A percentile compares a stretch with the other conserved stretches of the same genome.
Evolutionary conservation across 2,113 vertebrate species (phyloP).

Genomic region (Carassius carassius): DNA sequence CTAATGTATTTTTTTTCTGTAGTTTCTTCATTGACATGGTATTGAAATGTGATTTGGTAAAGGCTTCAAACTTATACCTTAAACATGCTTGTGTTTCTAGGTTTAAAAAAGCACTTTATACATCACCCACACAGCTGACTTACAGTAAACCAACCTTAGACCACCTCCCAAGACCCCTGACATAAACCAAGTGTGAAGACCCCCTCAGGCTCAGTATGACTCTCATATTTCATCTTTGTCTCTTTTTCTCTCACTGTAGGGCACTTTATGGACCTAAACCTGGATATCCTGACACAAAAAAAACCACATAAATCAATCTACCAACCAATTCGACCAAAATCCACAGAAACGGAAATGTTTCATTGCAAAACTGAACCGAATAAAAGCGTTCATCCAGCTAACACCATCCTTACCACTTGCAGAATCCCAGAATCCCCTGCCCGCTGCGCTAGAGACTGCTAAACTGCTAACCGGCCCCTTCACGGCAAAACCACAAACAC

Average conservation of each 20-base stretch:
- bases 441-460: conserved; percentile 58
- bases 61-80: not conserved
- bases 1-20: not conserved
- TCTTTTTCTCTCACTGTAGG: conserved; percentile 59
- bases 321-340: conserved; percentile 62
- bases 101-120: not conserved
- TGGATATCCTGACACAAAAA: conserved; percentile 68
- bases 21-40: not conserved
- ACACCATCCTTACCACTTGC: conserved; percentile 53
- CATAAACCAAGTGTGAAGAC: conserved; percentile 11
- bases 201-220: not conserved
- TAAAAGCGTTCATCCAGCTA: conserved; percentile 47
- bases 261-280: conserved; percentile 64
- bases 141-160: not conserved
- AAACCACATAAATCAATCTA: conserved; percentile 67
- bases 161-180: not conserved
- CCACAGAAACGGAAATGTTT: conserved; percentile 54
- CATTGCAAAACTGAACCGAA: conserved; percentile 64
- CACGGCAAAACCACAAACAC: conserved; percentile 6
- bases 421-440: conserved; percentile 33
- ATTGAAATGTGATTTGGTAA: not conserved
- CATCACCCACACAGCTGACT: not conserved
- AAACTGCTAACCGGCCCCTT: conserved; percentile 29
- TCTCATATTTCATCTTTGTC: conserved; percentile 35
- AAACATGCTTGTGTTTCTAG: not conserved